Conservation (phyloP, 2,888 invertebrate species). For the Minunthozetes semirufus region DNA sequence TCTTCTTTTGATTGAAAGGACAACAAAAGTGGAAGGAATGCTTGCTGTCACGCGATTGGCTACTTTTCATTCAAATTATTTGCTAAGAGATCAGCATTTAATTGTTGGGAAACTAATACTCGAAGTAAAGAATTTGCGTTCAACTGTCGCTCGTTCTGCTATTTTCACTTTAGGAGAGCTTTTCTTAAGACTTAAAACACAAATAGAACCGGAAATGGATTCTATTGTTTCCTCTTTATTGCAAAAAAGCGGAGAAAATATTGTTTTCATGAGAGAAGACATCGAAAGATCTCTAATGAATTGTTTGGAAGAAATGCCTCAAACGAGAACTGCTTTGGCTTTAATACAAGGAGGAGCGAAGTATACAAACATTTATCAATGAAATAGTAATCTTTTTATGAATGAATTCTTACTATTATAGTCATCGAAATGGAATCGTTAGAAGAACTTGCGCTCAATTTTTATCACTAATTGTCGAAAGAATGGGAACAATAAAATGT, state of each 20-base stretch:
- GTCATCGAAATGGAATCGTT: conserved; percentile 79
- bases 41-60: conserved; percentile 47
- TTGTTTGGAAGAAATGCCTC: conserved; percentile 69
- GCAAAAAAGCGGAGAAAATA: conserved; percentile 85
- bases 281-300: conserved; percentile 71
- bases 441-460: conserved; percentile 74
- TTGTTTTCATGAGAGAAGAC: conserved; percentile 83
- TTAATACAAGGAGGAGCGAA: conserved; percentile 49
- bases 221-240: conserved; percentile 72
- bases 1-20: conserved; percentile 45
- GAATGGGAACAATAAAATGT: conserved; percentile 64
- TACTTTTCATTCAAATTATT: conserved; percentile 47
- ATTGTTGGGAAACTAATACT: conserved; percentile 55
- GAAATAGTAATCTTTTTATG: not conserved
- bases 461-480: conserved; percentile 63
- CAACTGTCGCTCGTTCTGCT: conserved; percentile 82
- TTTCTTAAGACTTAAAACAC: conserved; percentile 55
- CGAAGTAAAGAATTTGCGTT: conserved; percentile 77
- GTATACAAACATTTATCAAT: conserved; percentile 43
- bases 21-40: conserved; percentile 49
- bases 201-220: conserved; percentile 70
- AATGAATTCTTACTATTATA: too few relatives aligned
- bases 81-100: conserved; percentile 47
- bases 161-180: conserved; percentile 74
- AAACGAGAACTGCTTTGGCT: conserved; percentile 50